Base-by-base conservation (phyloP, 2,888 invertebrate species). In the Drosophila mimetica region DNA sequence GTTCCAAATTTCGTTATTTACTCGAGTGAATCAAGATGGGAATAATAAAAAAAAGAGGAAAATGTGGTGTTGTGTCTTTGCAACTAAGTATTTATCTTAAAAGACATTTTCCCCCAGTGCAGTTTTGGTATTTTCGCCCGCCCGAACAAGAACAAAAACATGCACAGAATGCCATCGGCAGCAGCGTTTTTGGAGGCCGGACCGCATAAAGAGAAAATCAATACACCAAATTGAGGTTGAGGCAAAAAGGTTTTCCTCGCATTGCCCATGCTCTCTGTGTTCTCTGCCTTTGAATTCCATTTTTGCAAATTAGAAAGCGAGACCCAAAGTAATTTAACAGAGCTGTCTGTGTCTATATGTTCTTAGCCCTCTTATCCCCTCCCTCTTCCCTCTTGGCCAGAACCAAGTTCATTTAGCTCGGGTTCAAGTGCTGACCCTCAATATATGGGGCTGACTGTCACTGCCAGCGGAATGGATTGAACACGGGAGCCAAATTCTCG, bases 281-380 rank as follows among this genome's bases (percentile, higher is more conserved):
- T 52, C n/a, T n/a, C n/a, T 70, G 61, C 65, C 71, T 75, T 71
- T 66, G 60, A 79, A 72, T 70, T 46, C 66, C 66, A 50, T 65
- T 79, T 88, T 88, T 86, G 88, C 74, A 83, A 88, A 81, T 88
- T 86, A 86, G 84, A 88, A 82, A 76, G 80, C 63, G 73, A 67
- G 60, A 60, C 72, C 51, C 60, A 75, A 60, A 67, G 70, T 85
- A 85, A 81, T 80, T 78, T 66, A 61, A 48, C 39, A 54, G 48
- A 52, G 48, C 84, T 80, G 83, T 76, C 86, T 71, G 52, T 69
- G 78, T 63, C 63, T 52, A 14, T 25, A 39, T 50, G 67, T 53
- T 65, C 32, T 39, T 25, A 30, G 11, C 30, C 30, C 36, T 22
- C 22, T 22, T 22, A n/a, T 20, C 37, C 28, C 20, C 7, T 7